Conservation (phyloP, 2,113 vertebrate species). For the Melanotaenia duboulayi region DNA sequence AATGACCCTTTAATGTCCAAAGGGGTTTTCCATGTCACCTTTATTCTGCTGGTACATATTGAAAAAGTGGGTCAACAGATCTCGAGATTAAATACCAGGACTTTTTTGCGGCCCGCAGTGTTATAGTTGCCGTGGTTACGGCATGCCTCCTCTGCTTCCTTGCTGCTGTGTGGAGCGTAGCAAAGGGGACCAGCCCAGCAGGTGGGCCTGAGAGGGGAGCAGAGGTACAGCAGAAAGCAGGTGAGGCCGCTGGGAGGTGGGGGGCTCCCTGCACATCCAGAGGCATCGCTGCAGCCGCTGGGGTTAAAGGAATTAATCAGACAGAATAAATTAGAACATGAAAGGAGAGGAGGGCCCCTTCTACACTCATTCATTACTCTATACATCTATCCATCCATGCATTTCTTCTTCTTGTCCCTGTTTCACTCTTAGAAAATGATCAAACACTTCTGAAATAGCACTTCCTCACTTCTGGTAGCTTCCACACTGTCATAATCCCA, state of each 20-base stretch:
- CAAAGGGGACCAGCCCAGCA: constrained; percentile 67
- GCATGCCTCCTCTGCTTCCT: constrained; percentile 55
- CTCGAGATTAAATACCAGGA: constrained; percentile 11
- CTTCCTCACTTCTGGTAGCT: too few relatives aligned
- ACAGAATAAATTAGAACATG: constrained; percentile 81
- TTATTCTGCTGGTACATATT: neutral
- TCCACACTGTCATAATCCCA: too few relatives aligned
- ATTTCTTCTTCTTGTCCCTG: neutral
- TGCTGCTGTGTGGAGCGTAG: constrained; percentile 6
- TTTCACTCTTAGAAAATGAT: constrained; percentile 4
- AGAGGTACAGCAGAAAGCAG: constrained; percentile 24
- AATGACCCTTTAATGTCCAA: neutral
- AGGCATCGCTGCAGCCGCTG: constrained; percentile 69
- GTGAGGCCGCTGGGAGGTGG: constrained; percentile 42
- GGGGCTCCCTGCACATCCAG: constrained; percentile 46
- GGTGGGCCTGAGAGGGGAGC: constrained; percentile 65
- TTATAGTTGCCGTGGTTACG: constrained; percentile 65
- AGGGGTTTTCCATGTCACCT: neutral
- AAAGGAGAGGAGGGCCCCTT: constrained; percentile 60
- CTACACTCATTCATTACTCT: neutral
- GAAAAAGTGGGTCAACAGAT: constrained; percentile 20
- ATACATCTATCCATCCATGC: constrained; percentile 7
- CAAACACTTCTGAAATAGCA: neutral
- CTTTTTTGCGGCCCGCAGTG: constrained; percentile 25
- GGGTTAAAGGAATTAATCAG: constrained; percentile 78